phyloP scores from a whole-genome alignment of 2,113 vertebrate species.

The Protobothrops flavoviridis region DNA sequence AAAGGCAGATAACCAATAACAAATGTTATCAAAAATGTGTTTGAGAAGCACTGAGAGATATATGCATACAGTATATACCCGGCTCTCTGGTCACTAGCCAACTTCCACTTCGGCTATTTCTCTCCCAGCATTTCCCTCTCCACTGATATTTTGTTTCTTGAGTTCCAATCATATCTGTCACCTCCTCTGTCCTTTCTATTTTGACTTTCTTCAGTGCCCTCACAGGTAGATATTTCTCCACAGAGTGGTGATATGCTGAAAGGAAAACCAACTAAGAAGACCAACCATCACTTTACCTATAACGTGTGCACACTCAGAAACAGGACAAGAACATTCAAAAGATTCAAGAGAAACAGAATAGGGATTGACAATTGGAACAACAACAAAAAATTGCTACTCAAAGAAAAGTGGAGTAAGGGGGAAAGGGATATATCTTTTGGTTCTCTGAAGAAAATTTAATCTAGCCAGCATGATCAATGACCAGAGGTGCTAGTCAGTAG shows the following conservation, averaged over 20 bases:
- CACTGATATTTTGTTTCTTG: background rate
- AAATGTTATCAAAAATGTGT: background rate
- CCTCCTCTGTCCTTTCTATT: background rate
- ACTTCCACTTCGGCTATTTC: background rate
- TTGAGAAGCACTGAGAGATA: background rate
- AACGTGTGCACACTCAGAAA: background rate
- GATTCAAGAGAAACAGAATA: background rate
- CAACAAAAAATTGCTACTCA: background rate
- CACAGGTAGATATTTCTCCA: background rate
- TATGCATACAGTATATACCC: background rate
- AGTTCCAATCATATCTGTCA: background rate
- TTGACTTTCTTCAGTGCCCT: background rate
- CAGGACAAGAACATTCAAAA: background rate
- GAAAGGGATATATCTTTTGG: background rate
- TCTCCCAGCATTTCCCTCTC: background rate
- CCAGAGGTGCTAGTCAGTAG: background rate
- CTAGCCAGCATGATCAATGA: background rate
- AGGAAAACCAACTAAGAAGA: background rate
- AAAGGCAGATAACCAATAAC: background rate
- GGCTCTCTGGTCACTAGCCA: background rate
- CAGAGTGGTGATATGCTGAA: background rate
- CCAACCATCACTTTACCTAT: background rate
- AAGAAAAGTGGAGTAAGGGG: background rate
- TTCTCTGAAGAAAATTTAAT: background rate
- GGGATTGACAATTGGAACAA: background rate